A percentile compares a stretch with the other conserved stretches of the same genome.
These are phyloP conservation scores for Tipula unca DNA, from an alignment of 2,888 invertebrate species.

Conservation along the genomic window DNA sequence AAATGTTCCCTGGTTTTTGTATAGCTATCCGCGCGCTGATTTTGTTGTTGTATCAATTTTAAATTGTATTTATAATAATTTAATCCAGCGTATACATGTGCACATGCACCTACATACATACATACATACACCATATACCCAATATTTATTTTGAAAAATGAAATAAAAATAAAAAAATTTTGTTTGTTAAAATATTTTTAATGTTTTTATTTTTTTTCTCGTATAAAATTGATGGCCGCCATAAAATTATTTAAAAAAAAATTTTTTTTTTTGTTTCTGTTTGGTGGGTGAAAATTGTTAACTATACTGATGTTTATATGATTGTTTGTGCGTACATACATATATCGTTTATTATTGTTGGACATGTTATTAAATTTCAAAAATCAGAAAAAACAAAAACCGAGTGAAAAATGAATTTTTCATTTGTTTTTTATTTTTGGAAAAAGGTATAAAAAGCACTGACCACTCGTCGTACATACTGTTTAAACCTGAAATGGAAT, in stretches of 20 bases:
- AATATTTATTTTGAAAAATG: not conserved
- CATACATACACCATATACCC: not conserved
- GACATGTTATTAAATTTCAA: constrained; percentile 8
- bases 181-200: not conserved
- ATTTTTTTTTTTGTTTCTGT: not conserved
- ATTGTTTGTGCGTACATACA: no score
- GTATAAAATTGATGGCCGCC: not conserved
- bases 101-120: not conserved
- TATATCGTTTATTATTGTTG: not conserved
- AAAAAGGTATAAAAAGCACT: not conserved
- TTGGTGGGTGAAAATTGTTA: not conserved
- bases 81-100: not conserved
- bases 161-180: not conserved
- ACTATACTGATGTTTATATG: not conserved
- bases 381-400: not conserved
- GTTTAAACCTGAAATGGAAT: not conserved
- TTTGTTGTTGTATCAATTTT: not conserved
- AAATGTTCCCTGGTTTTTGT: not conserved
- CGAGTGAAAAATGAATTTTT: not conserved
- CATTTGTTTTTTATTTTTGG: not conserved
- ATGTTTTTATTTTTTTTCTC: not conserved
- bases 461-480: not conserved
- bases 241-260: not conserved
- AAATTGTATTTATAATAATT: not conserved
- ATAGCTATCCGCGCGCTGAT: not conserved